A percentile compares a stretch with the other conserved stretches of the same genome.
Evolutionary conservation across 2,797 vertebrate genomes (phyloP).

Genomic region (Orestias chungarensis): DNA sequence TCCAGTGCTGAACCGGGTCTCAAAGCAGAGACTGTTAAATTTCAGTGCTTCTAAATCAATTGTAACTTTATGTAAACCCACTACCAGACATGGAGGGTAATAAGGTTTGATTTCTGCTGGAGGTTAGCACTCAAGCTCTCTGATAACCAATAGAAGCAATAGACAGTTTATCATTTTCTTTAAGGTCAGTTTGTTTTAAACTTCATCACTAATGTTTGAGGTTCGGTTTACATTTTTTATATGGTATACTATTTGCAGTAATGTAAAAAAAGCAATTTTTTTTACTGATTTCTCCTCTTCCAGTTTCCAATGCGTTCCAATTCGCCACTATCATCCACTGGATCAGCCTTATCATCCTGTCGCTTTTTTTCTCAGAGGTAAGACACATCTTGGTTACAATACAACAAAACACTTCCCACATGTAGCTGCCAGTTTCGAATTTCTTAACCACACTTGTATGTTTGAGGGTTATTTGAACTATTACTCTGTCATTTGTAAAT

Average conservation of each 20-base stretch:
- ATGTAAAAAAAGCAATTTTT: slow-evolving; percentile 7
- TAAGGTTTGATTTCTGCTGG: slow-evolving; percentile 11
- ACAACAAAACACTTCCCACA: background rate
- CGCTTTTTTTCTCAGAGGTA: slow-evolving; percentile 98
- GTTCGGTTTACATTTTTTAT: background rate
- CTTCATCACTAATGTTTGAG: background rate
- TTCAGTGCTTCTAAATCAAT: slow-evolving; percentile 54
- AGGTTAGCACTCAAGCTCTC: slow-evolving; percentile 43
- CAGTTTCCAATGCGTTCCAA: slow-evolving; percentile 96
- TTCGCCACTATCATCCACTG: slow-evolving; percentile 97
- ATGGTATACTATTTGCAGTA: background rate
- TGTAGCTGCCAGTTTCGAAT: background rate
- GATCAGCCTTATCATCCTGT: slow-evolving; percentile 97
- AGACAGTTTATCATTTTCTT: background rate
- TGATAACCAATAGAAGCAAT: background rate
- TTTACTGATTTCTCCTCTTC: slow-evolving; percentile 32
- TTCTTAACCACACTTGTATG: background rate
- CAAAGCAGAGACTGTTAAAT: slow-evolving; percentile 34
- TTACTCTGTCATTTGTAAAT: background rate
- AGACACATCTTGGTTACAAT: slow-evolving; percentile 14
- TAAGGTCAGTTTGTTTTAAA: background rate
- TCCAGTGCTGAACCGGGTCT: slow-evolving; percentile 54
- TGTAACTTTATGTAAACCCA: slow-evolving; percentile 42
- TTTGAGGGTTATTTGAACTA: background rate
- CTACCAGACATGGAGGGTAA: slow-evolving; percentile 29